Evolutionary conservation across 2,888 invertebrate genomes (phyloP), one percentile per base, ranked within the genome.

Genomic region (Drosophila mimetica): DNA sequence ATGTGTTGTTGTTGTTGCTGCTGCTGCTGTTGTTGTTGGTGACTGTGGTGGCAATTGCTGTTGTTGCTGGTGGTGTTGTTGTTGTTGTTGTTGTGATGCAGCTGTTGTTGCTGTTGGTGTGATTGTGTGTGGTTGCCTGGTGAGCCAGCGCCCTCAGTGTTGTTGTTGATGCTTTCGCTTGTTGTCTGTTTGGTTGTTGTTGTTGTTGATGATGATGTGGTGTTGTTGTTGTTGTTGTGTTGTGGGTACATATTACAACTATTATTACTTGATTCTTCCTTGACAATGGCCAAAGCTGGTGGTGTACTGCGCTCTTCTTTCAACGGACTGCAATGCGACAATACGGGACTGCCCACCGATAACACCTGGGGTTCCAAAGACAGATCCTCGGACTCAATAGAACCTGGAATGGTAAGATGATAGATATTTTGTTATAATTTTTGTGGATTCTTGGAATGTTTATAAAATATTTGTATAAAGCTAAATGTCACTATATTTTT

Each of bases 321-420:
- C 89, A 94, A 93, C 52, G 94, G 93, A 79, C 94, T 94, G 74
- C 93, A 94, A 82, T 92, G 86, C 79, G 92, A 87, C 77, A 92
- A 73, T 89, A 76, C 92, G 76, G 91, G 93, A 90, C 91, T 93
- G 61, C 89, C 82, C 52, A 89, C 88, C 54, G 91, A 87, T 46
- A 89, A 83, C 85, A 89, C 92, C 90, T 91, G 92, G 72, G 91
- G 94, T 88, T 94, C 94, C 90, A 96, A 92, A 34, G 96, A 95
- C 67, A 96, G 91, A 90, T 96, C 96, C 91, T 96, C 96, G 86
- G 96, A 95, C 89, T 96, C 95, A 91, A 96, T 93, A 84, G 95
- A 94, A 93, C 96, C 96, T 96, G 93, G 36, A 94, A 77, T 22
- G 0, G 13, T 42, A 37, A 41, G 52, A 30, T n/a, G 36, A 41